Evolutionary conservation across 2,113 vertebrate genomes (phyloP), one percentile per base, ranked within the genome.

Genomic region (Lepus europaeus): DNA sequence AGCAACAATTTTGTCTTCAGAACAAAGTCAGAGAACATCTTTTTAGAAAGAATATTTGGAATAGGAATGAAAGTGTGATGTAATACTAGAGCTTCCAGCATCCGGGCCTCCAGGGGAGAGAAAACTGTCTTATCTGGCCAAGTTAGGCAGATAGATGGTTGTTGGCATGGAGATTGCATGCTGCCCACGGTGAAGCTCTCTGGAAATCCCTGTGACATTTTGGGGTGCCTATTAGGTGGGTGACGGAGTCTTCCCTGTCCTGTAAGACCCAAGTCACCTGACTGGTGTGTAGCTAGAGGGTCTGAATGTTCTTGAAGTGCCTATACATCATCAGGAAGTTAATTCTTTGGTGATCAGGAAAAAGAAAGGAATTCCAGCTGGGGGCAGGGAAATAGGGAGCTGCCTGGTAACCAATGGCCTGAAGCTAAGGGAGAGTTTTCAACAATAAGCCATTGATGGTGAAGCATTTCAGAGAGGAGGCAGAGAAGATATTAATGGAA

Each of bases 371-470:
- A 51, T 94, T 76, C 93, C 84, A 53, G 22, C 51, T 79, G 95
- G 77, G 72, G 72, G 45, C 27, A 51, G 90, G 56, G 89, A 82
- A 69, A 31, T 74, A 68, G 16, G 70, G 78, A 93, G 68, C 39
- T 1, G 14, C 64, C 95, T 96, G 79, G 77, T 82, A 72, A 87
- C 89, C 86, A 89, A 96, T 90, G 86, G 95, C 97, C 96, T 90
- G 83, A 93, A 87, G 96, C 96, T 97, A 92, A 89, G 92, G 91
- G 95, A 96, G 69, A 80, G 66, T 59, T 49, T 80, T 81, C 63
- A 95, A 97, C 97, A 97, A 96, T 95, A 66, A 96, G 77, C 95
- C 94, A 97, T 96, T 97, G 96, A 97, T 83, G 66, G 39, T 81
- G 53, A 92, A 80, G 94, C 77, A 89, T 90, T 94, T 96, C 95